Percentiles rank a stretch among this genome's conserved stretches.
Evolutionary conservation across 1,140 invertebrate species (phyloP).

Genomic region (Nymphalis io): DNA sequence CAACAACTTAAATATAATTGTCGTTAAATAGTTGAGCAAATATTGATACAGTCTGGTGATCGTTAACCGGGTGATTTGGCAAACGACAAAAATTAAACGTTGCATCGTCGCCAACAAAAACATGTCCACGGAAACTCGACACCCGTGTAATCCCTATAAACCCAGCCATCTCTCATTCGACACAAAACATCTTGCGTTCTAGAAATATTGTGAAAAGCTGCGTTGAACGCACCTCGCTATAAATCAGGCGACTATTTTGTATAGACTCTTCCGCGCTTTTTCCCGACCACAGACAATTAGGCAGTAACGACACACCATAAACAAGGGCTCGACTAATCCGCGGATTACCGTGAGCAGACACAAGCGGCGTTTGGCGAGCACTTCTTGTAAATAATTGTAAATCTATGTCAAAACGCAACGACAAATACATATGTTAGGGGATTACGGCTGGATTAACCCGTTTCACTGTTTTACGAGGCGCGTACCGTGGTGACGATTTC

Average conservation of each 20-base stretch:
- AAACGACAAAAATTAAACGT: conserved; percentile 20
- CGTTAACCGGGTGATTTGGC: conserved; percentile 5
- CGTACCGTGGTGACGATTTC: conserved; percentile 53
- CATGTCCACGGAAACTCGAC: conserved; percentile 54
- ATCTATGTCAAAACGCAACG: conserved; percentile 76
- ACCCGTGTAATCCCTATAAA: conserved; percentile 54
- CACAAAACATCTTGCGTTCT: conserved; percentile 74
- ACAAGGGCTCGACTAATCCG: conserved; percentile 65
- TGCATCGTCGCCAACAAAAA: conserved; percentile 61
- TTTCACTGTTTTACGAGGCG: conserved; percentile 66
- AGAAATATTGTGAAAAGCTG: conserved; percentile 73
- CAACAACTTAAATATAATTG: not conserved
- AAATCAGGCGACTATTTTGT: conserved; percentile 67
- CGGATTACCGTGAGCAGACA: conserved; percentile 64
- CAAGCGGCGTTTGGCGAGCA: conserved; percentile 53
- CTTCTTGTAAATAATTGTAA: conserved; percentile 79
- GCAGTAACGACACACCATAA: conserved; percentile 59
- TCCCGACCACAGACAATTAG: conserved; percentile 67
- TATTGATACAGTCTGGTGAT: conserved; percentile 5
- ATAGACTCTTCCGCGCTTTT: conserved; percentile 56
- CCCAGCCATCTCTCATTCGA: conserved; percentile 62
- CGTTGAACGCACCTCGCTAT: conserved; percentile 45
- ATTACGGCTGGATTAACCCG: conserved; percentile 52
- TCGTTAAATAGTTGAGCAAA: not conserved
- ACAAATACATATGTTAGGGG: conserved; percentile 76